Conservation (phyloP, 2,113 vertebrate species). For the Hipposideros armiger region DNA sequence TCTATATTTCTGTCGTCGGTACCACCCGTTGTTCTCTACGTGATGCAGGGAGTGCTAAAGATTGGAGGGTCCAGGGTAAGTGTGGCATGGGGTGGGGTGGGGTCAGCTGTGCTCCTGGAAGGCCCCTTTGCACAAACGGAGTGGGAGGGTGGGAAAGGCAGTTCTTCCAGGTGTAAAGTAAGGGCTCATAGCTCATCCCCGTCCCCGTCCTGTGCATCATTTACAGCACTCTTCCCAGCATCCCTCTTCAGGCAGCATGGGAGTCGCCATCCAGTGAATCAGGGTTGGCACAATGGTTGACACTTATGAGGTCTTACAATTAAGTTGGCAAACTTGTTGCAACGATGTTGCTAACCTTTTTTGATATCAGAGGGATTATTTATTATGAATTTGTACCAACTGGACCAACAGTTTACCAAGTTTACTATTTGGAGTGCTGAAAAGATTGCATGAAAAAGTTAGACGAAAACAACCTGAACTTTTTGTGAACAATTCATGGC, state of each 20-base stretch:
- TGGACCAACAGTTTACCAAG: too few species aligned
- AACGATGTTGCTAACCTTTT: too few species aligned
- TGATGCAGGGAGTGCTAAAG: neutral
- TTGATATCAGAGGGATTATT: too few species aligned
- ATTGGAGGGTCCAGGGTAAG: neutral
- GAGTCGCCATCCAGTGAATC: neutral
- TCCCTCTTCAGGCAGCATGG: neutral
- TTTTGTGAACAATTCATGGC: too few species aligned
- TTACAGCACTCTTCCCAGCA: fast-evolving
- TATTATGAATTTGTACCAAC: too few species aligned
- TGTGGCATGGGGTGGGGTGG: fast-evolving
- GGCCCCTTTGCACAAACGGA: neutral
- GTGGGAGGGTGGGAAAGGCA: neutral
- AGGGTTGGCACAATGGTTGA: neutral
- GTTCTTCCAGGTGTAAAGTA: neutral
- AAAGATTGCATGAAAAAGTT: too few species aligned
- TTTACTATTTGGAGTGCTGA: too few species aligned
- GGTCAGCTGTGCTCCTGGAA: neutral
- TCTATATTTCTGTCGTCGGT: neutral
- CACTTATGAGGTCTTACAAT: neutral
- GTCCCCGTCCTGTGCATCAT: neutral
- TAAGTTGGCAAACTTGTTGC: too few species aligned
- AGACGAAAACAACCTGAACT: too few species aligned
- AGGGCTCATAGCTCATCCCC: neutral
- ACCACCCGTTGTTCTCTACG: neutral